Evolutionary conservation across 2,888 invertebrate genomes (phyloP), one percentile per base, ranked within the genome.

Genomic region (Tetanocera ferruginea): DNA sequence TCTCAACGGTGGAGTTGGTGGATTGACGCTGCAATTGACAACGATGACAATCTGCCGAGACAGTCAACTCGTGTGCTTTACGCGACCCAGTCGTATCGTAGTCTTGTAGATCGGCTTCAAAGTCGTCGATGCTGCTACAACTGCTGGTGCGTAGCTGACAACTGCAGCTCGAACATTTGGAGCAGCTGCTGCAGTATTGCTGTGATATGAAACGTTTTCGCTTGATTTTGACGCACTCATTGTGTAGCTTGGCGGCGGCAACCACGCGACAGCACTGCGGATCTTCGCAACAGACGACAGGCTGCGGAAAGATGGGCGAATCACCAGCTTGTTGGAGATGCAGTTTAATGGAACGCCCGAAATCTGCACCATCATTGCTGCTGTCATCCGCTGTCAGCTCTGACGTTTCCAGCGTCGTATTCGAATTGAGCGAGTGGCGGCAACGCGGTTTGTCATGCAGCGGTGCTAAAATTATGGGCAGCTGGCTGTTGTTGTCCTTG

Each of bases 201-300:
- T 66, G 70, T 25, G 74, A 84, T 37, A 84, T 84, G 60, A 88
- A 88, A 1, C 86, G 84, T 76, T 88, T 88, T 4, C 88, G 83
- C 78, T 86, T 87, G 60, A 88, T 88, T 75, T 86, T 83, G 8
- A 88, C 88, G 72, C 86, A 85, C 75, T 88, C 86, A 73, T 87
- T 89, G 37, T 84, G 83, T 0, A 80, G 80, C 23, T 23, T 37
- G 17, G 43, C 67, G 9, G 49, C 17, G 8, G 28, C 64, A 5
- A 67, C 62, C 76, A 51, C 70, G 37, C 70, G 73, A 43, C 67
- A 55, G 55, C 76, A 76, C 52, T 78, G 51, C 25, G 67, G 60
- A 62, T 72, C 81, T 76, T 81, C 60, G 23, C 76, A 80, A 52
- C 67, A 76, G 57, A 9, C 51, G 49, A 52, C 69, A 49, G 43